Evolutionary conservation across 2,797 vertebrate species (phyloP).

Genomic region (Moxostoma hubbsi): DNA sequence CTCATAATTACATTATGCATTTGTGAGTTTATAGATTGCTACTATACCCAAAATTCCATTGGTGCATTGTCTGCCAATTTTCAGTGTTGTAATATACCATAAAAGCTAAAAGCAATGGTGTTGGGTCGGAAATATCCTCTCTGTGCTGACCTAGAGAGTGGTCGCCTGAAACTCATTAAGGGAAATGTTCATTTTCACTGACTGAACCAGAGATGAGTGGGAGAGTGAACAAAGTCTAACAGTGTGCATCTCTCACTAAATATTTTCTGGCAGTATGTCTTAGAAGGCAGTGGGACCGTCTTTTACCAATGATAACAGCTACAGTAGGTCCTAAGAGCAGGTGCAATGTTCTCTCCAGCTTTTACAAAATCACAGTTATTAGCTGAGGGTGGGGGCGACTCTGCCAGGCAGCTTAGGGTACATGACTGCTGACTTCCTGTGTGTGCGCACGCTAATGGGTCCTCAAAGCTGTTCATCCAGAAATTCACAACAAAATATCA

Average conservation of each 20-base stretch:
- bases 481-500: slow-evolving; percentile 1
- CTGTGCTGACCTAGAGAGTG: slow-evolving; percentile 60
- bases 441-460: slow-evolving; percentile 45
- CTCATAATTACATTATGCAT: too few relatives aligned
- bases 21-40: not conserved
- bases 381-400: slow-evolving; percentile 49
- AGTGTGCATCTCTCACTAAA: slow-evolving; percentile 20
- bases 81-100: not conserved
- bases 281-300: slow-evolving; percentile 16
- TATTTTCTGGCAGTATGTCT: slow-evolving; percentile 27
- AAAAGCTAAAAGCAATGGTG: slow-evolving; percentile 31
- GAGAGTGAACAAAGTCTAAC: slow-evolving; percentile 28
- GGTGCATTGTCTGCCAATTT: not conserved
- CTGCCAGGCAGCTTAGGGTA: slow-evolving; percentile 35
- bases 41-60: not conserved
- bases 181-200: slow-evolving; percentile 51
- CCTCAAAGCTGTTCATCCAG: slow-evolving; percentile 25
- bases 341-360: slow-evolving; percentile 55
- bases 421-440: slow-evolving; percentile 35
- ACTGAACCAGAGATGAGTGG: slow-evolving; percentile 33
- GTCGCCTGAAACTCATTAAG: slow-evolving; percentile 64
- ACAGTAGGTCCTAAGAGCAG: slow-evolving; percentile 21
- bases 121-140: slow-evolving; percentile 26
- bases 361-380: slow-evolving; percentile 62
- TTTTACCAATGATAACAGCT: slow-evolving; percentile 40